A percentile compares a stretch with the other conserved stretches of the same genome.
These are phyloP conservation scores for Helleia helle DNA, from an alignment of 2,888 invertebrate species.

Conservation along the genomic window DNA sequence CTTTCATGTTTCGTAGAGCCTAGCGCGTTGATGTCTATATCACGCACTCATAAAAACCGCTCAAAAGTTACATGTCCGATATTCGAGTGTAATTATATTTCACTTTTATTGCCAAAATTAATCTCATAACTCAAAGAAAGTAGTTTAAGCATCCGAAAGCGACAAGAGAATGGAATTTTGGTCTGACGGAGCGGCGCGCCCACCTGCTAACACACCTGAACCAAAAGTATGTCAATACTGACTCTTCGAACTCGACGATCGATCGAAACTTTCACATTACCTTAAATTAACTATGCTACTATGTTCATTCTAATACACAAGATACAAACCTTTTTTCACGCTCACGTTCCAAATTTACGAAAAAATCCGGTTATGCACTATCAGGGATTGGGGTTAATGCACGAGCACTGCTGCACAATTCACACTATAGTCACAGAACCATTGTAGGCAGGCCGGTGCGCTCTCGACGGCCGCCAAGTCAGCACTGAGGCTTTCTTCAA, in stretches of 20 bases:
- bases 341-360: constrained; percentile 52
- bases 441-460: constrained; percentile 63
- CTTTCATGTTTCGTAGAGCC: constrained; percentile 15
- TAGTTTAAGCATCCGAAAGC: constrained; percentile 54
- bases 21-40: constrained; percentile 65
- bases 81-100: background rate
- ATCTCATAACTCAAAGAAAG: constrained; percentile 44
- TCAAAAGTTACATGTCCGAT: background rate
- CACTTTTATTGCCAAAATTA: constrained; percentile 2
- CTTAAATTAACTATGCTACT: constrained; percentile 59
- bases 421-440: constrained; percentile 62
- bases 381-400: constrained; percentile 67
- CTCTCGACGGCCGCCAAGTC: constrained; percentile 63
- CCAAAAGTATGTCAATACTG: constrained; percentile 68
- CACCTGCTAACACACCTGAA: constrained; percentile 66
- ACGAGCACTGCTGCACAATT: constrained; percentile 64
- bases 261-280: constrained; percentile 71
- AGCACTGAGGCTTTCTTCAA: constrained; percentile 62
- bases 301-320: too few relatives aligned
- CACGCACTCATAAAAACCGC: constrained; percentile 11
- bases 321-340: constrained; percentile 53
- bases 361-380: constrained; percentile 68
- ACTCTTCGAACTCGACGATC: constrained; percentile 59
- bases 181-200: constrained; percentile 57
- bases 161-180: constrained; percentile 64